Evolutionary conservation across 2,113 vertebrate species (phyloP).

Genomic region (Desmodus rotundus): DNA sequence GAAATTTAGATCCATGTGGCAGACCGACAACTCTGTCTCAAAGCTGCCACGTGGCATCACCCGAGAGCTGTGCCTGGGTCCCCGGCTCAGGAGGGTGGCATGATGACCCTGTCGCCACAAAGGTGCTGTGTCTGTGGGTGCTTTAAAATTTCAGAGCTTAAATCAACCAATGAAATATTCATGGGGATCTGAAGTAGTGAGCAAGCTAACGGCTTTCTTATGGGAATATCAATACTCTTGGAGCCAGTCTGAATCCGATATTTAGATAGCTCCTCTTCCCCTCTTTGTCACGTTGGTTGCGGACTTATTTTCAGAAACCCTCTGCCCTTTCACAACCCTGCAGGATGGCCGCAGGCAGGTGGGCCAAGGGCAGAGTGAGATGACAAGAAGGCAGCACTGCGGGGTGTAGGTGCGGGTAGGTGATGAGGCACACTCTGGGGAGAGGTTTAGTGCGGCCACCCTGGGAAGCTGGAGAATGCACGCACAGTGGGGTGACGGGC

Average conservation of each 20-base stretch:
- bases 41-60: slow-evolving; percentile 36
- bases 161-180: slow-evolving; percentile 84
- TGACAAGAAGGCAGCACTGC: not conserved
- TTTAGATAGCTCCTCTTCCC: slow-evolving; percentile 75
- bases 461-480: not conserved
- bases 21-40: not conserved
- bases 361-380: not conserved
- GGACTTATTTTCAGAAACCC: slow-evolving; percentile 76
- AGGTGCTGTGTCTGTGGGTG: slow-evolving; percentile 48
- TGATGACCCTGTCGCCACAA: slow-evolving; percentile 47
- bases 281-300: slow-evolving; percentile 62
- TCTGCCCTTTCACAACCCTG: slow-evolving; percentile 45
- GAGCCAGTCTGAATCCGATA: slow-evolving; percentile 86
- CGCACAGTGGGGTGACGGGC: slow-evolving; percentile 10
- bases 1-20: slow-evolving; percentile 46
- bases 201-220: slow-evolving; percentile 79
- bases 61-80: not conserved
- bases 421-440: not conserved
- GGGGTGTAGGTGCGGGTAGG: accelerated
- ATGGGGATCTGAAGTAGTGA: slow-evolving; percentile 79
- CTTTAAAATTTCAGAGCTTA: slow-evolving; percentile 64
- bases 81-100: not conserved
- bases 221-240: slow-evolving; percentile 84
- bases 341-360: not conserved
- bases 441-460: not conserved